phyloP scores from a whole-genome alignment of 2,888 invertebrate species.

The Troides oblongomaculatus region DNA sequence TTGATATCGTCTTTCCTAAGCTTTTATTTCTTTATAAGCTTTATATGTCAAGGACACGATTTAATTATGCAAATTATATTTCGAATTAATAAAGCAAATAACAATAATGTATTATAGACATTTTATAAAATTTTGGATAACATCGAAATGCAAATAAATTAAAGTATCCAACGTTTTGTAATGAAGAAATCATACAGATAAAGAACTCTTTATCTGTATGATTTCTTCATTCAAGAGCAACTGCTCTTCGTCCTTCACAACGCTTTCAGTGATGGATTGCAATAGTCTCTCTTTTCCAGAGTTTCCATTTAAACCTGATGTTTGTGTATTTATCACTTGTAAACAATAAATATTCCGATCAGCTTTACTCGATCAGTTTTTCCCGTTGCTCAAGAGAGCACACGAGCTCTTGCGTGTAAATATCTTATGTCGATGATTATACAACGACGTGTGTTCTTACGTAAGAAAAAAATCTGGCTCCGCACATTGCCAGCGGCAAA shows the following conservation, averaged over 20 bases:
- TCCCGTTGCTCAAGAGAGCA: conserved; percentile 39
- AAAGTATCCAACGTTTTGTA: neutral
- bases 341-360: conserved; percentile 7
- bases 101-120: neutral
- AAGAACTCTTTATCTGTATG: too few species aligned
- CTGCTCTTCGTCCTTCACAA: too few species aligned
- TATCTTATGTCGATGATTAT: conserved; percentile 44
- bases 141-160: neutral
- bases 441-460: conserved; percentile 49
- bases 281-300: too few species aligned
- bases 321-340: too few species aligned
- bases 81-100: neutral
- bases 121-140: neutral
- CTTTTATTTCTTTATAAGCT: neutral
- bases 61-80: conserved; percentile 12
- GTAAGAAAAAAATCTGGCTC: conserved; percentile 50
- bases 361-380: conserved; percentile 31
- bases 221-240: too few species aligned
- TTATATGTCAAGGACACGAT: conserved; percentile 3
- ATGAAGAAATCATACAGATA: too few species aligned
- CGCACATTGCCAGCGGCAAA: conserved; percentile 39
- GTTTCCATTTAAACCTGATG: too few species aligned
- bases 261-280: too few species aligned
- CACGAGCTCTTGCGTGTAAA: conserved; percentile 40
- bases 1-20: neutral